phyloP scores from a whole-genome alignment of 2,113 vertebrate species.

The Syngnathus scovelli region DNA sequence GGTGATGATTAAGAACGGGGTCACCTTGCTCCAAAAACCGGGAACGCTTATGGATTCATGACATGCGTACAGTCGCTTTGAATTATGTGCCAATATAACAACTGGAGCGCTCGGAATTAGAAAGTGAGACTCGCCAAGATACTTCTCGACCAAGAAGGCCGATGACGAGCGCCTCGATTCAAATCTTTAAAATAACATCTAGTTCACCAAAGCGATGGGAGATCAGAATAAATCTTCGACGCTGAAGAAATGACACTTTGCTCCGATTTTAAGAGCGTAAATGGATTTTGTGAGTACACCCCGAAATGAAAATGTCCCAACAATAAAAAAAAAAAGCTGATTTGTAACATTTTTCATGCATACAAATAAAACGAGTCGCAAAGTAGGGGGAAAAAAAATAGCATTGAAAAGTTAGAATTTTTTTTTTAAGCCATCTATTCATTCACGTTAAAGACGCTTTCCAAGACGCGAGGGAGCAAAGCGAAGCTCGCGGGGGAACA shows the following conservation, averaged over 20 bases:
- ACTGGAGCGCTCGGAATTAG: conserved; percentile 27
- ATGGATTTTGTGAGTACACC: background rate
- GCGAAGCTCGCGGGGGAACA: background rate
- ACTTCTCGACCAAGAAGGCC: conserved; percentile 8
- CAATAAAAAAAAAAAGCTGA: too few species aligned
- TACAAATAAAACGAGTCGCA: background rate
- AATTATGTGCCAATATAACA: conserved; percentile 31
- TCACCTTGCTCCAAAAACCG: conserved; percentile 60
- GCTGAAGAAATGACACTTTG: too few species aligned
- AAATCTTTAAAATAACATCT: too few species aligned
- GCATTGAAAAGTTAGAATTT: background rate
- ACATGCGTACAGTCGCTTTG: conserved; percentile 38
- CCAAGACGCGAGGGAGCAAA: background rate
- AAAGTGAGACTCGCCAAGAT: conserved; percentile 22
- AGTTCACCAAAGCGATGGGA: too few species aligned
- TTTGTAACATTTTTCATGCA: background rate
- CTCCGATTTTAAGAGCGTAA: too few species aligned
- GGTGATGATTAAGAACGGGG: conserved; percentile 58
- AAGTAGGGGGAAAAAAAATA: background rate
- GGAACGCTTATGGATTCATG: conserved; percentile 61
- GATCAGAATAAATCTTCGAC: too few species aligned
- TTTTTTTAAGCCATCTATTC: background rate
- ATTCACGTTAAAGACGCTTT: background rate
- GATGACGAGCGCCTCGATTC: background rate
- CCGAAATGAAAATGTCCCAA: background rate